Base-by-base conservation (phyloP, 1,140 invertebrate genomes). In the Propsilocerus akamusi region DNA sequence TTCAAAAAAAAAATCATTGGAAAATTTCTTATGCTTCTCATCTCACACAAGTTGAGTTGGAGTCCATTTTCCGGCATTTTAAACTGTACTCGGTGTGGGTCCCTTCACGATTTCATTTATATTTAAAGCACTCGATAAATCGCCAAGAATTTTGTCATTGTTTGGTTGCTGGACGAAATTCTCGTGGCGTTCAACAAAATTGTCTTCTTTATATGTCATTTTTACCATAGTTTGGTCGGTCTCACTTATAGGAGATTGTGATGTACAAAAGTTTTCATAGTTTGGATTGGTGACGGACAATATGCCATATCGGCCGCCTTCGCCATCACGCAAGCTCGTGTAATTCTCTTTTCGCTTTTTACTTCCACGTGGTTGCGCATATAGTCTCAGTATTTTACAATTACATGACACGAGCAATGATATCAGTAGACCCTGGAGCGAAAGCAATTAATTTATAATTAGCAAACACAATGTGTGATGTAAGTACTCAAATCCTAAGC, bases 381-480 rank as follows among this genome's bases (percentile, higher is more conserved):
- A 74, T 25, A 73, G 60, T 53, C 72, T 72, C 26, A 74, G 58
- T 25, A 74, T 70, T 58, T 72, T 69, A 59, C 75, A 78, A 60
- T 79, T 79, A 60, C 77, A 79, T 6, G 76, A 76, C 48, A 78
- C 76, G 48, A 74, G 68, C 52, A 80, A 60, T 3, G 77, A 72
- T 8, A 78, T 70, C 25, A 75, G 64, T 28, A 78, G 69, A 23
- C 77, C 77, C 65, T 79, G 71, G 54, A 72, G 58, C 7, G 2
- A 7, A 11, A 50, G 12, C 10, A 48, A 23, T 25, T 58, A 57
- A 37, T 28, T 30, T n/a, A n/a, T n/a, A n/a, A n/a, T n/a, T n/a
- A n/a, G n/a, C n/a, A n/a, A n/a, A n/a, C n/a, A n/a, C n/a, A n/a
- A n/a, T n/a, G n/a, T n/a, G n/a, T n/a, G n/a, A n/a, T n/a, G n/a